Base-by-base conservation (phyloP, 2,888 invertebrate genomes). In the Coenonympha glycerion region DNA sequence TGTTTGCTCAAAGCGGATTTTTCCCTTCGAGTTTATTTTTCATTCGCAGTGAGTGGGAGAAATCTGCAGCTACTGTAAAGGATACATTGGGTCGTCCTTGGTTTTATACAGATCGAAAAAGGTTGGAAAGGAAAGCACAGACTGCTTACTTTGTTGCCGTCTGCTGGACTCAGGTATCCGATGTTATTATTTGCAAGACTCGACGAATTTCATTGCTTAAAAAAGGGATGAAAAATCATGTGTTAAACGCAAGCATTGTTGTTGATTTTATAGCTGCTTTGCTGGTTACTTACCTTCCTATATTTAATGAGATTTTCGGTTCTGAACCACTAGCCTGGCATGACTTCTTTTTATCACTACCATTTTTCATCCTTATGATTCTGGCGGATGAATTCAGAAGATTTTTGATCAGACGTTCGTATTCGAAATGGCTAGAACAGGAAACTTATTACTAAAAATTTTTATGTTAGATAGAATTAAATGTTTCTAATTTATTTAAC, bases 1-100 rank as follows among this genome's bases (percentile, higher is more conserved):
- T 95, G 51, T 92, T 93, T 89, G 93, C 93, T 2, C 90, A 92
- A 63, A 90, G 92, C 59, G 95, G 95, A 0, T 96, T 95, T 79
- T 89, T 90, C 68, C 93, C 93, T 0, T 75, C 79, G 2, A 80
- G 84, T 56, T 80, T 96, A 49, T 63, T 93, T 34, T 92, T 92
- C 54, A 73, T 94, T 44, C 91, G 95, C 46, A 80, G 87, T 2
- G 76, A 89, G 22, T 96, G 95, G 95, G 94, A 95, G 65, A 68
- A 79, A 36, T 78, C 84, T n/a, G 76, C 89, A 8, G 88, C 89
- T 60, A 88, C 90, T 62, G 76, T 95, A 6, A 70, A 73, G 54
- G 95, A 96, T 72, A 92, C 93, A 9, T 91, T 92, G 65, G 93
- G 93, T 6, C 92, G 94, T 61, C 88, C 89, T 68, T 95, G 95